Evolutionary conservation across 2,797 vertebrate genomes (phyloP), one percentile per base, ranked within the genome.

Genomic region (Alcedo quadribrachys): DNA sequence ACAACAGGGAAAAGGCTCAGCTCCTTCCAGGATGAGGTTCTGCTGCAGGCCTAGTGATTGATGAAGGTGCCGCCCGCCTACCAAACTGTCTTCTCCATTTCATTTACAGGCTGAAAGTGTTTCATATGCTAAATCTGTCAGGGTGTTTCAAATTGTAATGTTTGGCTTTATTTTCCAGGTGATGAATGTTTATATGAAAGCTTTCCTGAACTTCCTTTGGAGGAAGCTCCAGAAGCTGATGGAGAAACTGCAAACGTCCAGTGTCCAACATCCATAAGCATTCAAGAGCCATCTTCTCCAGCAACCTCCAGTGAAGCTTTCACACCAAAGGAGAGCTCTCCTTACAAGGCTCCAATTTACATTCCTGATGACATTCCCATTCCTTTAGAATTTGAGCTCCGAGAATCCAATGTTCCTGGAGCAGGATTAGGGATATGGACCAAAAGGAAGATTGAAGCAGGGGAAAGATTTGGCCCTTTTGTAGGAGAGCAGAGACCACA

Each of bases 381-480:
- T 95, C 98, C 98, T 85, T 97, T 98, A 87, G 99, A 99, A 92
- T 99, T 99, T 95, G 99, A 99, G 84, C 98, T 99, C 82, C 98
- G 98, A 75, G 98, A 99, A 95, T 99, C 99, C 50, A 97, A 93
- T 53, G 60, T 98, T 94, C 96, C 97, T 45, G 98, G 97, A 28
- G 98, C 97, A 25, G 98, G 97, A 95, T 97, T 99, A 96, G 99
- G 99, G 93, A 98, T 99, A 98, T 99, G 99, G 99, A 98, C 98
- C 96, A 98, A 97, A 96, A 98, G 98, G 97, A 99, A 97, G 97
- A 98, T 99, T 92, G 98, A 98, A 94, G 93, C 97, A 8, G 99
- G 98, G 21, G 99, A 99, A 96, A 98, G 97, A 68, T 98, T 99
- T 85, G 99, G 99, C 96, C 99, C 99, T 25, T 99, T 98, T n/a